Percentiles rank a stretch among this genome's conserved stretches.
phyloP scores from a whole-genome alignment of 2,888 invertebrate genomes.

The Uropetala carovei region DNA sequence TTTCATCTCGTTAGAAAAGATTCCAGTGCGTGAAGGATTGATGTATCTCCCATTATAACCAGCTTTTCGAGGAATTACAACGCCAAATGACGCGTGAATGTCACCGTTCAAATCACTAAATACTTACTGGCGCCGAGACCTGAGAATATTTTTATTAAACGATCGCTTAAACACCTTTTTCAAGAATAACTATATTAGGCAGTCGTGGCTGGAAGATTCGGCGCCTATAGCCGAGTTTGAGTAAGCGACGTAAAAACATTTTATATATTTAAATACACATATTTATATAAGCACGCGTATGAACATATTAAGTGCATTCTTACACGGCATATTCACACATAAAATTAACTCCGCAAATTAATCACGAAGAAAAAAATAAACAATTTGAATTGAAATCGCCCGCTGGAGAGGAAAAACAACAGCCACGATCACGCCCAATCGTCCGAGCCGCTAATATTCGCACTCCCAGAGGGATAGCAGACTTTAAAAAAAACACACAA shows the following conservation, averaged over 20 bases:
- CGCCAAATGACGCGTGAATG: constrained; percentile 11
- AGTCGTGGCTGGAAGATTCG: too few species aligned
- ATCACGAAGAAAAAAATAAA: neutral
- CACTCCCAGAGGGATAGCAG: neutral
- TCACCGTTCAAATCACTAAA: neutral
- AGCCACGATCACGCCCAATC: neutral
- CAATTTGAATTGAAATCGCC: neutral
- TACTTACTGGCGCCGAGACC: neutral
- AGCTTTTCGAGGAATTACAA: constrained; percentile 24
- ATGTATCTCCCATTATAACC: constrained; percentile 12
- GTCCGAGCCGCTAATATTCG: neutral
- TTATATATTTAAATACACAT: too few species aligned
- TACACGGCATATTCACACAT: too few species aligned
- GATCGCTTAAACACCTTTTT: neutral
- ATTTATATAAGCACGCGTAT: too few species aligned
- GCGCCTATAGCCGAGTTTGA: too few species aligned
- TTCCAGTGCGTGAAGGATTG: neutral
- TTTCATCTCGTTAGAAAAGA: constrained; percentile 3
- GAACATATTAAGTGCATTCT: too few species aligned
- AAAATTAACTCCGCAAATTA: neutral
- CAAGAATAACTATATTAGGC: too few species aligned
- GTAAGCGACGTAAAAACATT: too few species aligned
- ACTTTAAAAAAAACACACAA: neutral
- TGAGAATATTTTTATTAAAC: constrained; percentile 18
- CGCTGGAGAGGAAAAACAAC: neutral